Evolutionary conservation across 2,797 vertebrate species (phyloP), one percentile per base, ranked within the genome.

Genomic region (Falco cherrug): DNA sequence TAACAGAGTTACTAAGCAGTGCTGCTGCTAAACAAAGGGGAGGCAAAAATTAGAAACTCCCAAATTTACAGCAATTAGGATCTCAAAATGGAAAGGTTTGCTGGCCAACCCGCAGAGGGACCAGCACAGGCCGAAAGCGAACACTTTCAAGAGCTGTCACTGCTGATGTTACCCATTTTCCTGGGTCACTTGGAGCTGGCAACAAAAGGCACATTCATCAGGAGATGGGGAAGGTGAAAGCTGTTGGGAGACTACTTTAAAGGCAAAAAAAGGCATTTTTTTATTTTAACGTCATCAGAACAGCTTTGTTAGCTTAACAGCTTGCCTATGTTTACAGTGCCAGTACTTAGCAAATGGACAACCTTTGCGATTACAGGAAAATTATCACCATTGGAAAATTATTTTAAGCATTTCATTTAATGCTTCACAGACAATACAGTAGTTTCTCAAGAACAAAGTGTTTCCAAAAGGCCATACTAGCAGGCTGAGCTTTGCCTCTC

Each of bases 251-350:
- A 78, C 18, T 28, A 63, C 61, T 86, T 71, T 21, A 33, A 74
- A 70, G 37, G 4, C 41, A 92, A 81, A 63, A 63, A 25, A 19
- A 33, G 35, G 33, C 13, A 24, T 47, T 94, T 95, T 70, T 95
- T 70, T 57, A 78, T 47, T 47, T 82, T 31, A 33, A 51, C 1
- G 0, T 63, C 63, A 89, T 22, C 12, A 16, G 87, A 69, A 47
- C 50, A 76, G 67, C 78, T 83, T 13, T 90, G 90, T 63, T 90
- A 87, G 94, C 54, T 94, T 50, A 94, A 82, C 88, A 87, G 84
- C 81, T 74, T 21, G 8, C 31, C 39, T 17, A 29, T 83, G 89
- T 96, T 96, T 89, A 33, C 87, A 51, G 56, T 48, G 74, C 51
- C 83, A 71, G 77, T 7, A 71, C 75, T 82, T 14, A 80, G 87